Base-by-base conservation (phyloP, 2,113 vertebrate species). In the Ammospiza nelsoni region DNA sequence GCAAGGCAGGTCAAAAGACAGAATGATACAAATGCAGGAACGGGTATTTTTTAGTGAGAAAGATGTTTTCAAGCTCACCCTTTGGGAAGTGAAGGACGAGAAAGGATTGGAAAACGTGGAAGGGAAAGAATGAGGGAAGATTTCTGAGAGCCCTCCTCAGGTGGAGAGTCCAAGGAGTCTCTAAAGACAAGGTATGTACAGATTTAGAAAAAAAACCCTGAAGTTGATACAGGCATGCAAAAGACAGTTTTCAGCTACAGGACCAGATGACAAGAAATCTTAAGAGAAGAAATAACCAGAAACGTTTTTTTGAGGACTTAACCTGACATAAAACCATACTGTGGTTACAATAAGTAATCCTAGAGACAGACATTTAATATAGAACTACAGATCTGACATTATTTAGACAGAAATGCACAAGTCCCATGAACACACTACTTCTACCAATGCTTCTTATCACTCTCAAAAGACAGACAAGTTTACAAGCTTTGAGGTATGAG, bases 71-170 rank as follows among this genome's bases (percentile, higher is more conserved):
- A 91, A 97, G 98, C 98, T 99, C 98, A 99, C 98, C 99, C 98
- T 98, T 99, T 99, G 94, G 98, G 98, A 96, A 98, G 96, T 97
- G 98, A 98, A 97, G 98, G 97, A 98, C 98, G 98, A 98, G 98
- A 98, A 97, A 99, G 98, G 93, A 98, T 98, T 98, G 98, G 98
- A 98, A 99, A 99, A 97, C 98, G 98, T 97, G 98, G 98, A 98
- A 99, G 98, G 92, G 98, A 98, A 91, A 99, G 98, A 98, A 98
- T 98, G 96, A 98, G 98, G 97, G 98, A 98, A 98, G 98, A 98
- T 98, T 99, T 99, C 98, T 98, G 98, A 97, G 98, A 98, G 96
- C 96, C 97, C 98, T 99, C 98, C 98, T 98, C 98, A 97, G 98
- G 95, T 93, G 97, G 97, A 97, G 98, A 98, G 85, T 98, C 98